Evolutionary conservation across 1,140 invertebrate species (phyloP), one percentile per base, ranked within the genome.

Genomic region (Sitophilus oryzae): DNA sequence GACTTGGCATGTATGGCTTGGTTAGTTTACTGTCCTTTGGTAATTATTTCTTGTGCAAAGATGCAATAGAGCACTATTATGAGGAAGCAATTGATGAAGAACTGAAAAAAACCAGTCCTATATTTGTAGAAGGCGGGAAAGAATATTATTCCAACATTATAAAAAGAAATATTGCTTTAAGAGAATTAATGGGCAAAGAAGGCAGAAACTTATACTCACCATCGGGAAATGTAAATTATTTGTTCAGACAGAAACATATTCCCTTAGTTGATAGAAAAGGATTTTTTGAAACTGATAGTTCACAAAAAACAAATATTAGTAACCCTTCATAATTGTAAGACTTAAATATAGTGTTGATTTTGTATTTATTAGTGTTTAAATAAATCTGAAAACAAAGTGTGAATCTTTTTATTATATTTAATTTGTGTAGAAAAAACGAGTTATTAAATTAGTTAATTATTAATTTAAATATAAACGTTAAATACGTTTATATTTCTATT

Each of bases 71-170:
- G 64, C 73, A 79, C 22, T 55, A 74, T 43, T 81, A 73, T 62
- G 88, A 91, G 63, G 72, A 71, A 14, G 52, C 73, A 9, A 74
- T 79, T 25, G 88, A 91, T 68, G 71, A 79, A 54, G 66, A 73
- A 47, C 66, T 90, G 9, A 76, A 78, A 49, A 62, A 73, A 16
- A 60, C 85, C 41, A 81, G 79, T 20, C 66, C 72, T 18, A 74
- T 79, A 22, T 89, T 84, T 69, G 70, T 83, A 5, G 73, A 82
- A 66, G 85, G 85, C 30, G 89, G 87, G 8, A 74, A 83, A 25
- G 81, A 85, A 66, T 91, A 79, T 72, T 92, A 90, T 69, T 75
- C 78, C 22, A 88, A 89, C 71, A 67, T 82, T 9, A 64, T 89
- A 36, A 71, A 81, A 56, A 79, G 83, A 65, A 91, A 93, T 68